A percentile compares a stretch with the other conserved stretches of the same genome.
Evolutionary conservation across 1,140 invertebrate species (phyloP).

Genomic region (Oncopodura yosiiana): DNA sequence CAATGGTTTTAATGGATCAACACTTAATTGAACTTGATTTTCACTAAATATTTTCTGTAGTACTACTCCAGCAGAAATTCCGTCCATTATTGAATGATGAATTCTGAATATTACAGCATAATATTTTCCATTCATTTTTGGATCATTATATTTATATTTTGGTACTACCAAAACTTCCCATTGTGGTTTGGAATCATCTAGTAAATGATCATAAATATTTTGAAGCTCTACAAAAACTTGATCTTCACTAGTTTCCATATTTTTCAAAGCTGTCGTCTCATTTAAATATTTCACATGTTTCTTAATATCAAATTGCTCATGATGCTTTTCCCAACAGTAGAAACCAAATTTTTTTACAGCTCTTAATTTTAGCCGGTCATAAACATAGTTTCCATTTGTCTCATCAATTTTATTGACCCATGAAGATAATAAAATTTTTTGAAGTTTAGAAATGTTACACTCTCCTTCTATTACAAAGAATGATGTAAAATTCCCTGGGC

Average conservation of each 20-base stretch:
- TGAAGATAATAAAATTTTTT: no score
- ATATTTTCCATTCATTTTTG: slow-evolving; percentile 3
- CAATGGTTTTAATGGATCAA: slow-evolving; percentile 20
- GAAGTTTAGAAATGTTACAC: slow-evolving; percentile 20
- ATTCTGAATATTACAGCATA: slow-evolving; percentile 26
- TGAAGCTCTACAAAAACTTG: slow-evolving; percentile 21
- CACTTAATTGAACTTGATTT: slow-evolving; percentile 12
- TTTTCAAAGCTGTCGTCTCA: background rate
- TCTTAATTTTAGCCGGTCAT: slow-evolving; percentile 10
- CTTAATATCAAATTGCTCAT: slow-evolving; percentile 12
- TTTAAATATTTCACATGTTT: slow-evolving; percentile 19
- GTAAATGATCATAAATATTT: slow-evolving; percentile 14
- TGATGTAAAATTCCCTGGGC: slow-evolving; percentile 19
- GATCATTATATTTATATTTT: slow-evolving; percentile 19
- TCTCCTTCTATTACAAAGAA: slow-evolving; percentile 22
- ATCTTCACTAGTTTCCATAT: slow-evolving; percentile 7
- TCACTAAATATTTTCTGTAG: slow-evolving; percentile 26
- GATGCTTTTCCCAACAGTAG: slow-evolving; percentile 17
- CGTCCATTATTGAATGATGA: slow-evolving; percentile 30
- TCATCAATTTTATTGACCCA: slow-evolving; percentile 10
- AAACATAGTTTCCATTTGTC: slow-evolving; percentile 13
- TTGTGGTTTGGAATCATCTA: slow-evolving; percentile 21
- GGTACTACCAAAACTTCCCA: slow-evolving; percentile 29
- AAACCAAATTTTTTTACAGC: slow-evolving; percentile 17
- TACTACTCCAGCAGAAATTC: slow-evolving; percentile 26